These are phyloP conservation scores for Meloidogyne exigua DNA, from an alignment of 1,140 invertebrate species.

Conservation along the genomic window DNA sequence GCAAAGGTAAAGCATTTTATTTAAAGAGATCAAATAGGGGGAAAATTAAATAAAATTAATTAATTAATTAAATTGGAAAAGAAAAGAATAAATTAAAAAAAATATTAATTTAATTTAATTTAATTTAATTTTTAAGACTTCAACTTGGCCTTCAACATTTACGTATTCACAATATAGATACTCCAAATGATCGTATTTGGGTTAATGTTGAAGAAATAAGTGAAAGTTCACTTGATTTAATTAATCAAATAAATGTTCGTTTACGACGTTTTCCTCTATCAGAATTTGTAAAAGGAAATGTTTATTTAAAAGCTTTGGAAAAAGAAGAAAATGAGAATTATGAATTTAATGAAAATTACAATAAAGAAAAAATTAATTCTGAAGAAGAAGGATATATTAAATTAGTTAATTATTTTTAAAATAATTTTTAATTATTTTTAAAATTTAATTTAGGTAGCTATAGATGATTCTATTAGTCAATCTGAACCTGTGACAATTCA, in stretches of 20 bases:
- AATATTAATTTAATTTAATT: too few species aligned
- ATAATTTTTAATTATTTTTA: slow-evolving; percentile 3
- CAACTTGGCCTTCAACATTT: slow-evolving; percentile 39
- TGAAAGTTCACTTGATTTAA: slow-evolving; percentile 26
- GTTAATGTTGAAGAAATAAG: slow-evolving; percentile 33
- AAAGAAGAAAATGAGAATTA: slow-evolving; percentile 19
- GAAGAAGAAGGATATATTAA: slow-evolving; percentile 1
- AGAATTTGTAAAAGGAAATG: slow-evolving; percentile 46
- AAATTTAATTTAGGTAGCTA: slow-evolving; percentile 14
- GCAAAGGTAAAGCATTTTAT: slow-evolving; percentile 42
- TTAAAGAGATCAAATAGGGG: too few species aligned
- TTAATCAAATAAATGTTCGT: slow-evolving; percentile 19
- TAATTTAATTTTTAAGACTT: slow-evolving; percentile 18
- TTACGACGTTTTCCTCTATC: slow-evolving; percentile 48
- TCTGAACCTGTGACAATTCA: slow-evolving; percentile 26
- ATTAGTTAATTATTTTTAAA: slow-evolving; percentile 10
- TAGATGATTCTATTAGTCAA: slow-evolving; percentile 31
- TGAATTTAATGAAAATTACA: not conserved
- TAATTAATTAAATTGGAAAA: too few species aligned
- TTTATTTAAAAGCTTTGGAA: slow-evolving; percentile 28
- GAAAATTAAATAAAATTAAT: too few species aligned
- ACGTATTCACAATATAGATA: slow-evolving; percentile 49
- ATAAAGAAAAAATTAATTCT: too few species aligned
- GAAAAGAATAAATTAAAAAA: too few species aligned
- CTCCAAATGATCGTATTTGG: slow-evolving; percentile 43